Evolutionary conservation across 2,113 vertebrate genomes (phyloP).

Genomic region (Eulemur rufifrons): DNA sequence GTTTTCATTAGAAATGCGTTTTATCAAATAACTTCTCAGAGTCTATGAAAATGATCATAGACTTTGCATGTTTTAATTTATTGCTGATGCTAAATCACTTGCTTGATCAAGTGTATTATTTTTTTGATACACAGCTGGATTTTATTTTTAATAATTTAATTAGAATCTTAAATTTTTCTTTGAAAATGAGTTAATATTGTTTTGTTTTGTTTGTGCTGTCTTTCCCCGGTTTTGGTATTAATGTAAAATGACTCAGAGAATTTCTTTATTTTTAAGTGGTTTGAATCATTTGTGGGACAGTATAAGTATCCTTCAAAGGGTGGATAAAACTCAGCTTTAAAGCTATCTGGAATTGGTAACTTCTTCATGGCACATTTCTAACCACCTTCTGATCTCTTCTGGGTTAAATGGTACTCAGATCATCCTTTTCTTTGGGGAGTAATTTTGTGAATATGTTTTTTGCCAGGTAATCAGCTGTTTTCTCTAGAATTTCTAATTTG

Average conservation of each 20-base stretch:
- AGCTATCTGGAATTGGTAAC: not conserved
- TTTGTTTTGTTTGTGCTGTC: not conserved
- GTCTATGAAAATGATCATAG: not conserved
- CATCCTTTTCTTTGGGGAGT: not conserved
- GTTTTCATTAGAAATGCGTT: not conserved
- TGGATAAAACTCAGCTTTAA: not conserved
- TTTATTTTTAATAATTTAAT: not conserved
- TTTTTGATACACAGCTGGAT: not conserved
- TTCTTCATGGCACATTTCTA: not conserved
- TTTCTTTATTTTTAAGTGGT: not conserved
- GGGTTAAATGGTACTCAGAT: not conserved
- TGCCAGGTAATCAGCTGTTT: not conserved
- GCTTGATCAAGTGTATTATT: not conserved
- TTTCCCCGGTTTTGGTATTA: not conserved
- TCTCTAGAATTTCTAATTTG: slow-evolving; percentile 24
- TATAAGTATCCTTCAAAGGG: not conserved
- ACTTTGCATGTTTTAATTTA: not conserved
- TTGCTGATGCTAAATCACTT: not conserved
- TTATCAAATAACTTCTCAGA: not conserved
- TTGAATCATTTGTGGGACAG: not conserved
- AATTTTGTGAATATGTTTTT: not conserved
- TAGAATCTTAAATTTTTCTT: not conserved
- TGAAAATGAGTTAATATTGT: not conserved
- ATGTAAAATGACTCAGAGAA: not conserved
- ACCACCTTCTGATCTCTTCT: not conserved